Conservation (phyloP, 2,888 invertebrate species). For the Sacculina carcini region DNA sequence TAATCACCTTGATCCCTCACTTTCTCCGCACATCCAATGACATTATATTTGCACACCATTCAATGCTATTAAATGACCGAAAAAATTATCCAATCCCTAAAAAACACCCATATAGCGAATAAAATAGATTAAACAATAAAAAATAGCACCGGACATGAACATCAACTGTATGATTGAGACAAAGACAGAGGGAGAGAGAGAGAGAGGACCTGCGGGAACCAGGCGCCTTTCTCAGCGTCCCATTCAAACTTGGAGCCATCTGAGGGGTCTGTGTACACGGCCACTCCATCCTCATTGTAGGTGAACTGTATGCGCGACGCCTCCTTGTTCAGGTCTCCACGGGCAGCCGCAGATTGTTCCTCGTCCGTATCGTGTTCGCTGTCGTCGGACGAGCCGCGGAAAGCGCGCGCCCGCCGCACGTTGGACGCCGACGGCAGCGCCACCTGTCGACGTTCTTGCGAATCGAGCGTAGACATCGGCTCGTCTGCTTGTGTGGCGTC, state of each 20-base stretch:
- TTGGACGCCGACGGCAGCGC: conserved; percentile 10
- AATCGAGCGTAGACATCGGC: conserved; percentile 6
- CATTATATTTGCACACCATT: too few relatives aligned
- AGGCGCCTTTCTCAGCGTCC: conserved; percentile 68
- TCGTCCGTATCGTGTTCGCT: conserved; percentile 14
- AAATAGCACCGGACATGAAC: too few relatives aligned
- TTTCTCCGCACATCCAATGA: too few relatives aligned
- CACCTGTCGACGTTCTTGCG: background rate
- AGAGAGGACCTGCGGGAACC: conserved; percentile 56
- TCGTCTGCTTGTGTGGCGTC: conserved; percentile 13
- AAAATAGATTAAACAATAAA: too few relatives aligned
- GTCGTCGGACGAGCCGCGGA: conserved; percentile 4
- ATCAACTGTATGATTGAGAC: too few relatives aligned
- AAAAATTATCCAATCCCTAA: too few relatives aligned
- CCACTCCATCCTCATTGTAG: conserved; percentile 51
- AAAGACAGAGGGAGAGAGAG: too few relatives aligned
- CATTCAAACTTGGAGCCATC: conserved; percentile 79
- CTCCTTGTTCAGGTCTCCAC: conserved; percentile 17
- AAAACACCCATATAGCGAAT: too few relatives aligned
- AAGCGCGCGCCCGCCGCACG: conserved; percentile 12
- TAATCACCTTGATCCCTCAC: conserved; percentile 20
- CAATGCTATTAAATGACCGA: too few relatives aligned
- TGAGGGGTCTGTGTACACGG: conserved; percentile 41
- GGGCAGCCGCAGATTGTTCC: conserved; percentile 14
- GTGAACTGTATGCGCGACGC: too few relatives aligned